phyloP scores from a whole-genome alignment of 2,797 vertebrate species.

The Phylloscopus collybita region DNA sequence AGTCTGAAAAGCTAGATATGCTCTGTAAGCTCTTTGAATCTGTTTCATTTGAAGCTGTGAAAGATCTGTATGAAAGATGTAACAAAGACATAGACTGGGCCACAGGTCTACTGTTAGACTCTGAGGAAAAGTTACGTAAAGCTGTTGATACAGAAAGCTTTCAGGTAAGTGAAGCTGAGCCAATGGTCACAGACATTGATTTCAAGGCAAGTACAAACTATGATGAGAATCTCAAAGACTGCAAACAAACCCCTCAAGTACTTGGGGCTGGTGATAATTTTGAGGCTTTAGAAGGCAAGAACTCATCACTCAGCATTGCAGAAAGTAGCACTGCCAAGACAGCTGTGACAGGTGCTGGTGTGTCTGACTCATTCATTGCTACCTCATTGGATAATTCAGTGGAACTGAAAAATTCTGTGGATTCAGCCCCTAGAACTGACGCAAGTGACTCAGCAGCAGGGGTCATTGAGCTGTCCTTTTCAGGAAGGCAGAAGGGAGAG shows the following conservation, averaged over 20 bases:
- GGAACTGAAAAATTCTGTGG: background rate
- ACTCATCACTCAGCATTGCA: background rate
- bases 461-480: background rate
- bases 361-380: background rate
- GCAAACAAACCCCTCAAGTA: background rate
- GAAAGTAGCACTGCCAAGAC: background rate
- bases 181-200: constrained; percentile 28
- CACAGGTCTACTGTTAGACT: constrained; percentile 93
- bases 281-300: background rate
- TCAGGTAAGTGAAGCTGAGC: constrained; percentile 21
- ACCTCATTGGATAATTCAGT: background rate
- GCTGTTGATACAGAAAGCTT: constrained; percentile 71
- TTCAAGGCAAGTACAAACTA: constrained; percentile 37
- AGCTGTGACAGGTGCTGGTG: background rate
- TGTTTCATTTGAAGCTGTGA: constrained; percentile 88
- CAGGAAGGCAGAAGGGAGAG: background rate
- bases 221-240: constrained; percentile 5
- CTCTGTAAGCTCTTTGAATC: constrained; percentile 90
- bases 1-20: constrained; percentile 85
- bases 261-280: background rate
- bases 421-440: background rate
- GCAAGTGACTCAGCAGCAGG: background rate
- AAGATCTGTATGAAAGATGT: constrained; percentile 95
- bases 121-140: constrained; percentile 87
- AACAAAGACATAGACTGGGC: constrained; percentile 94